These are phyloP conservation scores for Pollachius pollachius DNA, from an alignment of 2,113 vertebrate species.

Conservation along the genomic window DNA sequence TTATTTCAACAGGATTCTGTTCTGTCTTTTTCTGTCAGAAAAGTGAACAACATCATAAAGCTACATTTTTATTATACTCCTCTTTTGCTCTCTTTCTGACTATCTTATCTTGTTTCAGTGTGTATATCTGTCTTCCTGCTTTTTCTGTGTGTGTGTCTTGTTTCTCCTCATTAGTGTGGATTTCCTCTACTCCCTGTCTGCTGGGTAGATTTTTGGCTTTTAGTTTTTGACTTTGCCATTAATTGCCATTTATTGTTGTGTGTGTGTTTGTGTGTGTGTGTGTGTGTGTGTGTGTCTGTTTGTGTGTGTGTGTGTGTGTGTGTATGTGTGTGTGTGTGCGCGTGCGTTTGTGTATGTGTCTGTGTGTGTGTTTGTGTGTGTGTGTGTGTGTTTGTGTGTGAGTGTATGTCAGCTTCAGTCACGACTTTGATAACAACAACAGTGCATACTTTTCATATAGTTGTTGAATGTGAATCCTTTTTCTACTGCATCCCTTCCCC, in stretches of 20 bases:
- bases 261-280: not conserved
- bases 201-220: too few relatives aligned
- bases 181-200: not conserved
- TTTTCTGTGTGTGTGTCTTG: conserved; percentile 1
- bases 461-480: too few relatives aligned
- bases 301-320: not conserved
- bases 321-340: not conserved
- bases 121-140: not conserved
- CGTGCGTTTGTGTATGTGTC: not conserved
- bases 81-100: too few relatives aligned
- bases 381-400: not conserved
- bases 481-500: too few relatives aligned
- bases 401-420: too few relatives aligned
- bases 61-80: too few relatives aligned
- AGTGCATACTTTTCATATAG: too few relatives aligned
- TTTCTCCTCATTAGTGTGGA: not conserved
- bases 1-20: too few relatives aligned
- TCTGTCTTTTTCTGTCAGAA: too few relatives aligned
- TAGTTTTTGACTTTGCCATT: not conserved
- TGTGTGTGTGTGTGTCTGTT: not conserved
- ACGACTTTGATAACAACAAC: too few relatives aligned
- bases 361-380: not conserved
- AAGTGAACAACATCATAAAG: too few relatives aligned
- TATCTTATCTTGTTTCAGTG: too few relatives aligned
- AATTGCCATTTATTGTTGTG: not conserved